phyloP scores from a whole-genome alignment of 2,113 vertebrate species.

The Neomonachus schauinslandi region DNA sequence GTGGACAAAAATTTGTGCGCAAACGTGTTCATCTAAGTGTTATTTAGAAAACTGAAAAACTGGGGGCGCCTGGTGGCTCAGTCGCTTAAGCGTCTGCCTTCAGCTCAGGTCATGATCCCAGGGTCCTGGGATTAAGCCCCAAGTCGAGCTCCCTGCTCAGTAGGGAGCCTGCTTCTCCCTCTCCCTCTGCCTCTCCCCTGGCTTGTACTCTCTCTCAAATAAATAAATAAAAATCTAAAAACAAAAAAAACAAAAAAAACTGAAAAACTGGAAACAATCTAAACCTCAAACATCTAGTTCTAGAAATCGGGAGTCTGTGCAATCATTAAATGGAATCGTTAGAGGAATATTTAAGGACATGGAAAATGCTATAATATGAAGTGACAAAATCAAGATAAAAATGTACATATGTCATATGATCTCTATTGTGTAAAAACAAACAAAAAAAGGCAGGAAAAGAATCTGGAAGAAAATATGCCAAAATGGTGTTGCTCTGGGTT shows the following conservation, averaged over 20 bases:
- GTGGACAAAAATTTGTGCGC: not conserved
- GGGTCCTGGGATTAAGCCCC: no score
- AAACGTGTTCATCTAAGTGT: not conserved
- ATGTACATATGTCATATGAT: not conserved
- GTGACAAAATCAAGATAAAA: conserved; percentile 28
- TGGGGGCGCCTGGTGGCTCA: not conserved
- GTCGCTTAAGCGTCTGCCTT: no score
- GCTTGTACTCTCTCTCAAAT: no score
- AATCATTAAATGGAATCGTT: conserved; percentile 25
- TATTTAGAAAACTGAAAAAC: not conserved
- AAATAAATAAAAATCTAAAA: no score
- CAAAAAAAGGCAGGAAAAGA: not conserved
- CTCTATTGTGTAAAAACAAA: not conserved
- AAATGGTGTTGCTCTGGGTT: not conserved
- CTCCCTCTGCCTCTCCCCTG: no score
- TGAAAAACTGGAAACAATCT: not conserved
- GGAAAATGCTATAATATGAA: not conserved
- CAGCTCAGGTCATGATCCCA: no score
- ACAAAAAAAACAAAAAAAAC: not conserved
- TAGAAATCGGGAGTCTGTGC: not conserved
- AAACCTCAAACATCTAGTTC: not conserved
- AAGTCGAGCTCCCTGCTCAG: no score
- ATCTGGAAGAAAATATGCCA: not conserved
- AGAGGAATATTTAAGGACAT: conserved; percentile 18
- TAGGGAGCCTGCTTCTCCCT: no score